Evolutionary conservation across 2,888 invertebrate genomes (phyloP), one percentile per base, ranked within the genome.

Genomic region (Acronicta alni): DNA sequence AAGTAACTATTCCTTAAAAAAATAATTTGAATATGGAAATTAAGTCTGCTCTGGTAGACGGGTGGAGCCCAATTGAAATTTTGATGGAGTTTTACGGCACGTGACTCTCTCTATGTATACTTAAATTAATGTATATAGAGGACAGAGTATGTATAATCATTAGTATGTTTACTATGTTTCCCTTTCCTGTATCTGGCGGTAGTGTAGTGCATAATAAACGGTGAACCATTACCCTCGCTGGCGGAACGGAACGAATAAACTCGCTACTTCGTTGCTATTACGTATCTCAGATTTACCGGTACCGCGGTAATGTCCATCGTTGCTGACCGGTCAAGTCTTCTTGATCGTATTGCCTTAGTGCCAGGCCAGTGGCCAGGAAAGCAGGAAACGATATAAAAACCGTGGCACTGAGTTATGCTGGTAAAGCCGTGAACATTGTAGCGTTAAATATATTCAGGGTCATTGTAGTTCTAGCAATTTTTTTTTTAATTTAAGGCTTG

Each of bases 181-280:
- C 88, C 82, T 81, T 88, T 87, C 85, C 88, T 84, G 85, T 77
- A 80, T 68, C 79, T 77, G 68, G 48, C 56, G 66, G 59, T 66
- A 69, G 66, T 75, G 79, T 73, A 72, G 76, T 86, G 87, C 86
- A 89, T 89, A 86, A 81, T 75, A 84, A 85, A 85, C 77, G 73
- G 73, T 74, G 67, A 68, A 77, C 76, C 79, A 79, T 81, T 80
- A 82, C 81, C 72, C 77, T 75, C 80, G 73, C 85, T 80, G 80
- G 72, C 84, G 85, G 84, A 86, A 86, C 88, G 89, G 85, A 89
- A 89, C 88, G 84, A 77, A 74, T 64, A 59, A 63, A 61, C 68
- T 66, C 46, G 51, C 61, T 43, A 52, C 58, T 63, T 43, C 48
- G 45, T 51, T 47, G 57, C 53, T 57, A 73, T 75, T 71, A 57